These are phyloP conservation scores for Cyrtonyx montezumae DNA, from an alignment of 2,113 vertebrate genomes.

Conservation along the genomic window DNA sequence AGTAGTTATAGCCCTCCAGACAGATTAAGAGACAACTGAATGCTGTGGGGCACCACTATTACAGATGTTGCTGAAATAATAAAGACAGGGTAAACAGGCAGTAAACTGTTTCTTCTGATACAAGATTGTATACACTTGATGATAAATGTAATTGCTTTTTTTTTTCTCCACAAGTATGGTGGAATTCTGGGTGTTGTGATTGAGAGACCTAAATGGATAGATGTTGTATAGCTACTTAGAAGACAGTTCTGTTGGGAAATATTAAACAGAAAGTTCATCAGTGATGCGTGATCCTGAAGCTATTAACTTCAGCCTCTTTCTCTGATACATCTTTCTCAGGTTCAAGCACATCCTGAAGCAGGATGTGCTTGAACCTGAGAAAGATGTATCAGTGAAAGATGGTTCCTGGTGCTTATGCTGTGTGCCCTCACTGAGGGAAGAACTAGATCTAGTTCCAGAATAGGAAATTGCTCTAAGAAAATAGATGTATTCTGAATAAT, in stretches of 20 bases:
- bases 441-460: background rate
- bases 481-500: background rate
- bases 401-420: background rate
- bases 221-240: background rate
- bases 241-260: rapidly evolving
- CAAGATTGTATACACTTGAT: background rate
- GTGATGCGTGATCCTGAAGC: background rate
- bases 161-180: background rate
- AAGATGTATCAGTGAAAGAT: background rate
- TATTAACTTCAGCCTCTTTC: too few species aligned
- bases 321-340: too few species aligned
- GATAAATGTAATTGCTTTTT: background rate
- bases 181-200: background rate
- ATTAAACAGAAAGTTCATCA: background rate
- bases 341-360: background rate
- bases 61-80: background rate
- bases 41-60: background rate
- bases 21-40: background rate
- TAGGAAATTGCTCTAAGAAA: background rate
- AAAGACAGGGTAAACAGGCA: background rate
- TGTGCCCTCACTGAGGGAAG: background rate
- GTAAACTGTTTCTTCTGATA: background rate
- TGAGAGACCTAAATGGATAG: background rate
- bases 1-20: background rate
- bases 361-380: background rate